These are phyloP conservation scores for Lasioglossum marginatum DNA, from an alignment of 2,888 invertebrate genomes.

Conservation along the genomic window DNA sequence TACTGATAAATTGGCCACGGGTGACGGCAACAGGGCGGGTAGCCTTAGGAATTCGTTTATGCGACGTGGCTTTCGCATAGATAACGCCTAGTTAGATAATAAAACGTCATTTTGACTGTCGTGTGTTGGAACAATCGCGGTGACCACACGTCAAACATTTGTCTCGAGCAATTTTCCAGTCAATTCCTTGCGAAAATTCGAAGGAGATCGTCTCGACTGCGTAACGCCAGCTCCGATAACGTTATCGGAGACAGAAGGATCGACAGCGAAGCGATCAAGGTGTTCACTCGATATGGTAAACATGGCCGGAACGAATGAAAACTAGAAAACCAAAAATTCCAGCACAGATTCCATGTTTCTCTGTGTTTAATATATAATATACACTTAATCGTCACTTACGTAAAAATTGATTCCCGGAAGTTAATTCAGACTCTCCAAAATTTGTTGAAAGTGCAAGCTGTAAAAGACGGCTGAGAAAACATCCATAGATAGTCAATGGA, in stretches of 20 bases:
- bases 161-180: background rate
- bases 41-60: conserved; percentile 61
- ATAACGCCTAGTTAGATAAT: conserved; percentile 32
- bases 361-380: background rate
- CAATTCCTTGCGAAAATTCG: background rate
- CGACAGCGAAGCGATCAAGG: background rate
- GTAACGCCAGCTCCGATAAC: background rate
- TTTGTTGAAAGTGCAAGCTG: background rate
- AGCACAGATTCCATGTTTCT: background rate
- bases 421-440: background rate
- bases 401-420: background rate
- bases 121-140: background rate
- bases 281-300: background rate
- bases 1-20: conserved; percentile 47
- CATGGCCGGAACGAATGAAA: background rate
- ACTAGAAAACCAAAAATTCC: background rate
- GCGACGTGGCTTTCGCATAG: conserved; percentile 29
- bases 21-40: conserved; percentile 34
- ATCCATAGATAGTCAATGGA: background rate
- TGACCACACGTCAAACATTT: background rate
- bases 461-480: background rate
- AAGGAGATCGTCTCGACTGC: background rate
- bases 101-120: background rate
- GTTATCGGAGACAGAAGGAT: background rate
- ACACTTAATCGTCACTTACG: no score